Percentiles rank a stretch among this genome's conserved stretches.
phyloP scores from a whole-genome alignment of 92 coral and sea anemone species.

The Parazoanthus atlanticus region DNA sequence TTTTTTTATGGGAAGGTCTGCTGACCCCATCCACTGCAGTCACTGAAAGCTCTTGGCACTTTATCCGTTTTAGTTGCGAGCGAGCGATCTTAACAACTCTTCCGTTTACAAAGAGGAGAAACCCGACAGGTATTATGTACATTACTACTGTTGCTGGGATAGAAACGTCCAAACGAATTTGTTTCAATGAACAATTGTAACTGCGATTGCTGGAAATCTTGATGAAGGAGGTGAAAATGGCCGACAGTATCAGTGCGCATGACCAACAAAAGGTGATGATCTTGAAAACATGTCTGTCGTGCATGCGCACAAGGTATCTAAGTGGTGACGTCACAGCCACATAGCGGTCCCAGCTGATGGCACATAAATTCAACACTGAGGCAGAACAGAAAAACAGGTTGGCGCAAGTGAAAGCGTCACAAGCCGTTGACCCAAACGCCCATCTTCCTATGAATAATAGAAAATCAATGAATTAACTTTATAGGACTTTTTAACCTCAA shows the following conservation, averaged over 20 bases:
- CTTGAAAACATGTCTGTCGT: neutral
- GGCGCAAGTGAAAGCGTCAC: slow-evolving; percentile 28
- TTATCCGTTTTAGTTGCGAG: neutral
- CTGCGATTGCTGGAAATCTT: neutral
- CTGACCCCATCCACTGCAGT: neutral
- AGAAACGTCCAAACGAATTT: slow-evolving; percentile 5
- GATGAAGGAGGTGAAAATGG: neutral
- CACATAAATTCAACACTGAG: slow-evolving; percentile 19
- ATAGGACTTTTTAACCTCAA: neutral
- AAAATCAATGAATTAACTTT: neutral
- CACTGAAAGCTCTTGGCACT: neutral
- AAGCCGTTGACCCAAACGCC: slow-evolving; percentile 26
- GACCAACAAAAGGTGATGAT: neutral
- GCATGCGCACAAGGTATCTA: slow-evolving; percentile 23
- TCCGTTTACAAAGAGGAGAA: slow-evolving; percentile 20
- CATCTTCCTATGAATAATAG: neutral
- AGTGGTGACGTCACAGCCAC: slow-evolving; percentile 39
- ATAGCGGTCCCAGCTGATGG: slow-evolving; percentile 46
- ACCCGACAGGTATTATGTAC: slow-evolving; percentile 1
- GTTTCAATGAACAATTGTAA: neutral
- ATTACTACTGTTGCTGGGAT: neutral
- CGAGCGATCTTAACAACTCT: slow-evolving; percentile 35
- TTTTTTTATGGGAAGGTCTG: neutral
- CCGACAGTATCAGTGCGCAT: neutral
- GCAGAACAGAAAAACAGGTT: slow-evolving; percentile 35